Base-by-base conservation (phyloP, 2,797 vertebrate species). In the Labroides dimidiatus region DNA sequence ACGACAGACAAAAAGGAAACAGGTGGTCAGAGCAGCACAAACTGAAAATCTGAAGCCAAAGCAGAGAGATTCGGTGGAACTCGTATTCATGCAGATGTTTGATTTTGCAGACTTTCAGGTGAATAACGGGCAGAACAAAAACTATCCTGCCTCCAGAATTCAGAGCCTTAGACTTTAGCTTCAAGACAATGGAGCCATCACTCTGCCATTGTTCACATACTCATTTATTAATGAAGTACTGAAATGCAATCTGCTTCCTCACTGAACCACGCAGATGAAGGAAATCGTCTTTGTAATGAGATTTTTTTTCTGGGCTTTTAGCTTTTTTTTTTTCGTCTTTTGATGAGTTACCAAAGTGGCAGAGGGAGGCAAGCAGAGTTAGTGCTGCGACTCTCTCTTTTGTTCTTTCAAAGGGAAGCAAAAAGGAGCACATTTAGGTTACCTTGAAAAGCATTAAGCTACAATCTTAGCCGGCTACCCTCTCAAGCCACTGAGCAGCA, bases 151-250 rank as follows among this genome's bases (percentile, higher is more conserved):
- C 72, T 62, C 69, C 69, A 61, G 70, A 64, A 72, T 77, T 75
- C 62, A 80, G 66, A 48, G 80, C 75, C 57, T 53, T 63, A 76
- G 68, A 82, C 69, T 78, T 83, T 72, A 68, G 67, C 82, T 84
- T 56, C 56, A 67, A 89, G 81, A 91, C 89, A 88, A 89, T 84
- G 77, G 79, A 86, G 77, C 80, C 77, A 83, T 90, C 87, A 85
- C 62, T 77, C 70, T 53, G 67, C 83, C 76, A 88, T 91, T 91
- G 90, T 91, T 90, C 88, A 76, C 81, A 77, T 60, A 51, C 84
- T 91, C 80, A 82, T 86, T 87, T 92, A 92, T 91, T 92, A 93
- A 93, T 91, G 87, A 90, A 89, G 84, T 86, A 87, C 82, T 84
- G 88, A 85, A 92, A 91, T 89, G 81, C 87, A 92, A 92, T 92